Conservation (phyloP, 2,113 vertebrate species). For the Syrmaticus mikado region DNA sequence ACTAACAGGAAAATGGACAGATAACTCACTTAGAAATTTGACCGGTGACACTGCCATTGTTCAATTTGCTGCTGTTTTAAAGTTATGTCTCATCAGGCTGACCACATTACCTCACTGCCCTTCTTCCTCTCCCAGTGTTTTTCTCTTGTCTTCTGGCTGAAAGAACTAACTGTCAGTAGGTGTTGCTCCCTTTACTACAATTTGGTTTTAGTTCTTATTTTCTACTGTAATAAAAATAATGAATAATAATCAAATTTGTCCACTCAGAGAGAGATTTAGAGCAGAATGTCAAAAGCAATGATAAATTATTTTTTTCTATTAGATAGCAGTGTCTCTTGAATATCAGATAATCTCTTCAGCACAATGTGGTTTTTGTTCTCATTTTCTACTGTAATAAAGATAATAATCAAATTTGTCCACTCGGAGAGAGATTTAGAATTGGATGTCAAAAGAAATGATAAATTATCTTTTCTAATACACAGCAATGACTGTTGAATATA, state of each 20-base stretch:
- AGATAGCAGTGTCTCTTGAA: not conserved
- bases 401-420: not conserved
- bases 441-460: not conserved
- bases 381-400: not conserved
- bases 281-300: not conserved
- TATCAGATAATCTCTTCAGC: not conserved
- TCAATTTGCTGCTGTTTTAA: slow-evolving; percentile 9
- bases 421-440: not conserved
- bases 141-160: not conserved
- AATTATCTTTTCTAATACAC: not conserved
- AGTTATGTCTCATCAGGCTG: not conserved
- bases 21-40: not conserved
- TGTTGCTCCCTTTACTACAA: not conserved
- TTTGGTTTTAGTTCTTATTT: not conserved
- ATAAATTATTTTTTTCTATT: not conserved
- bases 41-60: not conserved
- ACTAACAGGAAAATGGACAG: not conserved
- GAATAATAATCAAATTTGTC: not conserved
- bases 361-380: not conserved
- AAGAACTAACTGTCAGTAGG: not conserved
- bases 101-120: not conserved
- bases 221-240: not conserved
- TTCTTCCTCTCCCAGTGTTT: not conserved
- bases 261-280: not conserved
- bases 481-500: not conserved